phyloP scores from a whole-genome alignment of 2,113 vertebrate genomes.

The Gopherus flavomarginatus region DNA sequence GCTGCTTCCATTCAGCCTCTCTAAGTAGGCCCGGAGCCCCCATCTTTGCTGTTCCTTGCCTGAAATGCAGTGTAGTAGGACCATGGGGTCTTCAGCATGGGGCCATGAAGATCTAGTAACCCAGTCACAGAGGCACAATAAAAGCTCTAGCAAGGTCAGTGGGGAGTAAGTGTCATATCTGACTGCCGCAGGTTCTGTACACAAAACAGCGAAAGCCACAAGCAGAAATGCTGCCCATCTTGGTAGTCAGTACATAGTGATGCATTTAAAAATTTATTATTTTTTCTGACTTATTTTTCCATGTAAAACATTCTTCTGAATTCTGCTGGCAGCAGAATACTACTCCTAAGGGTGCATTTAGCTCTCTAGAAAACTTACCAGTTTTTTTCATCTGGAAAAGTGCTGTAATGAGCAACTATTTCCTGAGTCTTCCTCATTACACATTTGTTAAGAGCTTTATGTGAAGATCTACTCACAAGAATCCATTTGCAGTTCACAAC shows the following conservation, averaged over 20 bases:
- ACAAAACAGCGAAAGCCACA: not conserved
- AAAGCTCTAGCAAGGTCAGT: not conserved
- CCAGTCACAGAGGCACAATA: not conserved
- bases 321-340: not conserved
- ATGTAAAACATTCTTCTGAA: not conserved
- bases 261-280: not conserved
- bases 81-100: not conserved
- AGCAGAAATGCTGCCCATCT: not conserved
- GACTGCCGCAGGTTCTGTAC: accelerated
- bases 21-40: not conserved
- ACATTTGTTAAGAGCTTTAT: not conserved
- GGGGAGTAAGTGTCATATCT: accelerated
- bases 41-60: not conserved
- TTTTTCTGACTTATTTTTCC: not conserved
- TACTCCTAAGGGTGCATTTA: not conserved
- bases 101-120: not conserved
- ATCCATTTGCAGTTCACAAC: not conserved
- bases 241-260: not conserved
- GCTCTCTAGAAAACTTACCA: not conserved
- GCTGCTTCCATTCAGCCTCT: not conserved
- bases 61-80: not conserved
- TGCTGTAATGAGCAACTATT: not conserved
- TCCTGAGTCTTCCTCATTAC: not conserved
- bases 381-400: not conserved
- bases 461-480: not conserved